phyloP scores from a whole-genome alignment of 2,797 vertebrate genomes.

The Monodelphis domestica region DNA sequence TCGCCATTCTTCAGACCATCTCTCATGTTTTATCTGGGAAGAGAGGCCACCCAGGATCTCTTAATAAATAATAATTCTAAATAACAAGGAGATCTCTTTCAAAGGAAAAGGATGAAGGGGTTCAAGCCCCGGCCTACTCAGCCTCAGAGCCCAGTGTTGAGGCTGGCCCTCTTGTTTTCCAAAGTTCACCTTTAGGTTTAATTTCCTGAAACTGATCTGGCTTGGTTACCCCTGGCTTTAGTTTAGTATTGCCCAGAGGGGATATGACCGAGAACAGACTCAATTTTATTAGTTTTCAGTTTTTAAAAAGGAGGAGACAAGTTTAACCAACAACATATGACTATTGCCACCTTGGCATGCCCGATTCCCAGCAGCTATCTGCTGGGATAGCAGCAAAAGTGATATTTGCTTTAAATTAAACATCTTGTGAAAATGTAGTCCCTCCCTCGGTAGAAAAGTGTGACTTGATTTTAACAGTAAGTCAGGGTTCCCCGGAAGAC shows the following conservation, averaged over 20 bases:
- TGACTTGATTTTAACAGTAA: not conserved
- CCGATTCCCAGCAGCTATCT: not conserved
- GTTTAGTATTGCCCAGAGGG: slow-evolving; percentile 45
- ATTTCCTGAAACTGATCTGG: slow-evolving; percentile 69
- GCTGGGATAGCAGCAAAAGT: slow-evolving; percentile 25
- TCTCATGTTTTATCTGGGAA: slow-evolving; percentile 10
- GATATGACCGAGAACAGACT: slow-evolving; percentile 28
- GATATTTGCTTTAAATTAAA: slow-evolving; percentile 41
- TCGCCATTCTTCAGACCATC: not conserved
- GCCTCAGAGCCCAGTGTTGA: not conserved
- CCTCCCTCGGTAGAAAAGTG: not conserved
- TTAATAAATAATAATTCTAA: slow-evolving; percentile 50
- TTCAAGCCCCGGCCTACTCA: not conserved
- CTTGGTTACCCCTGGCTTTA: slow-evolving; percentile 40
- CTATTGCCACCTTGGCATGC: slow-evolving; percentile 24
- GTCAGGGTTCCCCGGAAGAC: slow-evolving; percentile 38
- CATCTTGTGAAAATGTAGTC: not conserved
- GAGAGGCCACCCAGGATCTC: slow-evolving; percentile 68
- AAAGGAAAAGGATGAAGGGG: slow-evolving; percentile 10
- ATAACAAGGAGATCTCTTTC: slow-evolving; percentile 36
- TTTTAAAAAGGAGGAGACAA: not conserved
- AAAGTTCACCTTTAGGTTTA: slow-evolving; percentile 69
- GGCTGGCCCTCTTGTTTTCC: slow-evolving; percentile 46
- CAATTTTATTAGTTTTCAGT: slow-evolving; percentile 48
- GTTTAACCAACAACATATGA: not conserved